Conservation (phyloP, 2,113 vertebrate genomes). For the Gorilla gorilla region DNA sequence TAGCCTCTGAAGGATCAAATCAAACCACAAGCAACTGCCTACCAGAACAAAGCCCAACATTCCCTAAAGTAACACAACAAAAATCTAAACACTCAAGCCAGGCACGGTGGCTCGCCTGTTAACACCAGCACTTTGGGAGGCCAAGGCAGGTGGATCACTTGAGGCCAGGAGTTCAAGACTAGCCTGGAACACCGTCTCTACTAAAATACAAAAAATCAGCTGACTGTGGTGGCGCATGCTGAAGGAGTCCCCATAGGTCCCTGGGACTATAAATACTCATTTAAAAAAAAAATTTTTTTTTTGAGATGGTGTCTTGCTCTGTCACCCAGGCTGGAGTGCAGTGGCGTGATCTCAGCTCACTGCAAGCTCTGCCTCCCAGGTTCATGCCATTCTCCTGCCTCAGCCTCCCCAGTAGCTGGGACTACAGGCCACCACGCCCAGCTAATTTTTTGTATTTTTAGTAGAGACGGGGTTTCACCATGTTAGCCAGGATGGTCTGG, state of each 20-base stretch:
- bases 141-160: not conserved
- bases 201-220: not conserved
- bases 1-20: not conserved
- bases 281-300: not conserved
- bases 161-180: not conserved
- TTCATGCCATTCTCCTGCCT: too few relatives aligned
- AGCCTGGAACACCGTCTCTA: not conserved
- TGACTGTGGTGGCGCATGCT: not conserved
- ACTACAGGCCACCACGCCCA: too few relatives aligned
- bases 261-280: conserved; percentile 5
- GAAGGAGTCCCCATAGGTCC: not conserved
- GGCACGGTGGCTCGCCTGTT: not conserved
- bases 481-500: too few relatives aligned
- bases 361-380: too few relatives aligned
- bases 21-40: not conserved
- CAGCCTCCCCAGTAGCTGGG: too few relatives aligned
- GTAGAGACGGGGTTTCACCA: too few relatives aligned
- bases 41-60: not conserved
- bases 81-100: not conserved
- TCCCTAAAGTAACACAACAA: not conserved
- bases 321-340: too few relatives aligned
- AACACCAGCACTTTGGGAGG: not conserved
- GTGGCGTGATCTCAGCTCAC: too few relatives aligned
- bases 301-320: too few relatives aligned
- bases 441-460: too few relatives aligned